Evolutionary conservation across 1,140 invertebrate species (phyloP).

Genomic region (Oscheius sp.): DNA sequence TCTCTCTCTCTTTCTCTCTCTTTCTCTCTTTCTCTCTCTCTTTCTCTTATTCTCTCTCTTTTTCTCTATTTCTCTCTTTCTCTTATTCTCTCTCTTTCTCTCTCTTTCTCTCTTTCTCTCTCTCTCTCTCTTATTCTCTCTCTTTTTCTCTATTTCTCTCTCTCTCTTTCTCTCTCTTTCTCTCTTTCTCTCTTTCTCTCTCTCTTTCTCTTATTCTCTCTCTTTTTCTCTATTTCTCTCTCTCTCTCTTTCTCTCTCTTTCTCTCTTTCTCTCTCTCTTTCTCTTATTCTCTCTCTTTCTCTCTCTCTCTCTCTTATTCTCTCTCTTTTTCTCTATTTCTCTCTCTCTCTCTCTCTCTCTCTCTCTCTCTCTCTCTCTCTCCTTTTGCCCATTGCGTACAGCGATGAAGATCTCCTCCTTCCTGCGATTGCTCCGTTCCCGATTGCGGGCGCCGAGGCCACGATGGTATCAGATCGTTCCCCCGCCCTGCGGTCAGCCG

Average conservation of each 20-base stretch:
- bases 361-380: neutral
- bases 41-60: neutral
- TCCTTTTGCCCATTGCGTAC: too few species aligned
- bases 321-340: constrained; percentile 4
- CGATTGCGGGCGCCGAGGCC: too few species aligned
- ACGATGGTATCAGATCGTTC: too few species aligned
- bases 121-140: neutral
- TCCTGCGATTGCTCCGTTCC: too few species aligned
- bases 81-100: too few species aligned
- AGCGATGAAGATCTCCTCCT: too few species aligned
- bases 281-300: neutral
- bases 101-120: neutral
- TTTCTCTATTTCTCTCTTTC: neutral
- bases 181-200: too few species aligned
- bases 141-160: neutral
- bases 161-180: too few species aligned
- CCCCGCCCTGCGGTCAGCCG: too few species aligned
- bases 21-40: neutral
- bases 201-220: too few species aligned
- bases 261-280: neutral
- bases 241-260: too few species aligned
- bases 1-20: constrained; percentile 7
- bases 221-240: too few species aligned
- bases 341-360: constrained; percentile 1
- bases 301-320: neutral